Conservation (phyloP, 2,113 vertebrate species). For the Riparia riparia region DNA sequence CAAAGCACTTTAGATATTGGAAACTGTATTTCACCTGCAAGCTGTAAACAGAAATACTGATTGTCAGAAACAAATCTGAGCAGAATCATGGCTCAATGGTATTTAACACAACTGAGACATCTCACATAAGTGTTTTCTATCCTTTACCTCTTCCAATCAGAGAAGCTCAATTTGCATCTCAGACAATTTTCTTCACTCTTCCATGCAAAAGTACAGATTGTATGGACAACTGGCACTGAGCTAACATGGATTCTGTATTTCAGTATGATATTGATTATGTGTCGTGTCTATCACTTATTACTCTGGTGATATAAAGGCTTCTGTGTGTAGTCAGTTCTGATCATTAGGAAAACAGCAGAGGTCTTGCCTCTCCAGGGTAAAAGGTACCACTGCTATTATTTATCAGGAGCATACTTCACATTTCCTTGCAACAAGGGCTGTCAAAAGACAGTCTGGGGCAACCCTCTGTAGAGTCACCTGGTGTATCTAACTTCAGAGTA, state of each 20-base stretch:
- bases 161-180: neutral
- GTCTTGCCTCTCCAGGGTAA: neutral
- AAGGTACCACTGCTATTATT: neutral
- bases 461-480: neutral
- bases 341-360: neutral
- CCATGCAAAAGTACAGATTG: neutral
- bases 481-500: neutral
- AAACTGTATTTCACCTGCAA: neutral
- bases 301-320: neutral
- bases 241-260: neutral
- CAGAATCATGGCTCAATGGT: neutral
- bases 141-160: neutral
- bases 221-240: fast-evolving
- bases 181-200: neutral
- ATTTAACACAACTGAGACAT: neutral
- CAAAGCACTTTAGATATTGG: neutral
- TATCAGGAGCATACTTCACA: neutral
- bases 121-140: neutral
- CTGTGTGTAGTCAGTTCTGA: neutral
- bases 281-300: neutral
- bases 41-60: neutral
- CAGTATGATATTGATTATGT: neutral
- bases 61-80: neutral
- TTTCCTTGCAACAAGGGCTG: neutral
- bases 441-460: neutral